phyloP scores from a whole-genome alignment of 2,797 vertebrate species.

The Pogoniulus pusillus region DNA sequence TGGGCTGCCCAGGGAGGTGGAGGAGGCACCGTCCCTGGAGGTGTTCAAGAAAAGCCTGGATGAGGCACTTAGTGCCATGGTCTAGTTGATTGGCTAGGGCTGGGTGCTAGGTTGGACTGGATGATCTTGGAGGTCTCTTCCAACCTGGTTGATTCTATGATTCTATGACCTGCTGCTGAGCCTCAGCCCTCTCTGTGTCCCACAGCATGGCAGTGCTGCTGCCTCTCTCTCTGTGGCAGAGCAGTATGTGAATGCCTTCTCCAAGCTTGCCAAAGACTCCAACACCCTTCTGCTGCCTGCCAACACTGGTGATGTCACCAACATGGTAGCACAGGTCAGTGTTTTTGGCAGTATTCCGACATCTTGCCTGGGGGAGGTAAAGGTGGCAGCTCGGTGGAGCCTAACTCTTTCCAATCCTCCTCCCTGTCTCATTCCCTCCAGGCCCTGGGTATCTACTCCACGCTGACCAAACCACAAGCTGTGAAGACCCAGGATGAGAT shows the following conservation, averaged over 20 bases:
- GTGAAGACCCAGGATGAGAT: neutral
- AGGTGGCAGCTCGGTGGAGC: rapidly evolving
- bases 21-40: too few species aligned
- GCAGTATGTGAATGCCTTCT: constrained; percentile 92
- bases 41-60: too few species aligned
- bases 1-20: too few species aligned
- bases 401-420: neutral
- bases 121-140: too few species aligned
- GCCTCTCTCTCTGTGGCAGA: constrained; percentile 92
- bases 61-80: too few species aligned
- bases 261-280: constrained; percentile 91
- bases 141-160: too few species aligned
- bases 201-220: constrained; percentile 87
- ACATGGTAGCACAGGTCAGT: constrained; percentile 93
- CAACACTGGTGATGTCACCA: constrained; percentile 86
- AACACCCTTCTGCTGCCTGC: constrained; percentile 93
- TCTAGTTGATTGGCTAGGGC: too few species aligned
- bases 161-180: rapidly evolving
- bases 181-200: neutral
- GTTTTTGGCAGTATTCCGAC: rapidly evolving
- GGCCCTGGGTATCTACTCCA: constrained; percentile 79
- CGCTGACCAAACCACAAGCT: constrained; percentile 70
- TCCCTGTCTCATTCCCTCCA: neutral
- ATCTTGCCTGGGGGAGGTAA: neutral
- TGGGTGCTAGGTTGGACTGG: too few species aligned